Conservation (phyloP, 30 jellyfish, hydroid and myxozoan species). For the Mastigias papua region DNA sequence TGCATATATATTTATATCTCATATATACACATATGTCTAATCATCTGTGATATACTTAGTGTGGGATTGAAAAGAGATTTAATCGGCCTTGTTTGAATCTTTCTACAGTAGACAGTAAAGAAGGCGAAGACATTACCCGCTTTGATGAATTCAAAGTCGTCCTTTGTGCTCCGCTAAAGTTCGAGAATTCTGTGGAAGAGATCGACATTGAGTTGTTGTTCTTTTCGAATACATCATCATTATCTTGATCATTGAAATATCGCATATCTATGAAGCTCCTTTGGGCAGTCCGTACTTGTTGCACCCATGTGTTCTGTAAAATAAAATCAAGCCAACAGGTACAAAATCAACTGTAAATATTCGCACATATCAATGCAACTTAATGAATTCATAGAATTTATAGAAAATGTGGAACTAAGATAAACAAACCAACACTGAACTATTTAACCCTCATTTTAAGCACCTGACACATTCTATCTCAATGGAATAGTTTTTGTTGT, state of each 20-base stretch:
- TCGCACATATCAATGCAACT: no score
- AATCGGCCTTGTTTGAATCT: conserved; percentile 28
- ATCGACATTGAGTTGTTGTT: background rate
- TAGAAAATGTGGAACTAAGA: no score
- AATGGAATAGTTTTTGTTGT: no score
- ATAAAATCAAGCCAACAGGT: background rate
- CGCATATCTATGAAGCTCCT: conserved; percentile 43
- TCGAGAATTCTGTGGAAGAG: background rate
- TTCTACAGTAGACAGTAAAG: conserved; percentile 23
- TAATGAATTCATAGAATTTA: no score
- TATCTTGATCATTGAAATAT: conserved; percentile 1
- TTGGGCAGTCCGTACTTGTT: conserved; percentile 45
- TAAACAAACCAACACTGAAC: no score
- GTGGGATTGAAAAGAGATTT: conserved; percentile 21
- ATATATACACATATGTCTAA: no score
- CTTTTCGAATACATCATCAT: conserved; percentile 27
- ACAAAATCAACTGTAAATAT: no score
- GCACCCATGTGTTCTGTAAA: conserved; percentile 63
- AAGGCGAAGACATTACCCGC: conserved; percentile 46
- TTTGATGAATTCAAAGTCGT: background rate
- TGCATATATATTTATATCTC: no score
- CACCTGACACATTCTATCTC: no score
- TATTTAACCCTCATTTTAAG: no score
- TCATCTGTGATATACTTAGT: background rate
- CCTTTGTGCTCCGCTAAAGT: background rate